Evolutionary conservation across 2,888 invertebrate species (phyloP).

Genomic region (Mesochorus sp.): DNA sequence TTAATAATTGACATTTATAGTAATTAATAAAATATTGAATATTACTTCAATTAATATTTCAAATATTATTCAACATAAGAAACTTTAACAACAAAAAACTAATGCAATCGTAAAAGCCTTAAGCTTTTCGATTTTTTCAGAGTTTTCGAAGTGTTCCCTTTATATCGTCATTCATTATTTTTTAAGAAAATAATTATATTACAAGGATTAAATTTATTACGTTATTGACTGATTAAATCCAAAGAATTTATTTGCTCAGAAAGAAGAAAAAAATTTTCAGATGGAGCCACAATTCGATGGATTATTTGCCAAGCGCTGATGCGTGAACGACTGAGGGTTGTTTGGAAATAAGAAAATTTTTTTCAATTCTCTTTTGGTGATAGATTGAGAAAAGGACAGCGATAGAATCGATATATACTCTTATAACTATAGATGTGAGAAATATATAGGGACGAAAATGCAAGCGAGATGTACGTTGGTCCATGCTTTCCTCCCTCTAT

Average conservation of each 20-base stretch:
- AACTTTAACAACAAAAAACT: too few relatives aligned
- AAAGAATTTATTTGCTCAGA: conserved; percentile 47
- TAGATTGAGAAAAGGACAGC: not conserved
- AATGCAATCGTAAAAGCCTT: too few relatives aligned
- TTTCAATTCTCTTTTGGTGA: conserved; percentile 50
- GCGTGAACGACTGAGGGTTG: conserved; percentile 35
- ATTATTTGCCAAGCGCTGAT: conserved; percentile 50
- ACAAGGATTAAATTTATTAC: too few relatives aligned
- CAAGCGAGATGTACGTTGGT: conserved; percentile 3
- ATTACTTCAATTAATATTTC: too few relatives aligned
- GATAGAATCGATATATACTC: conserved; percentile 18
- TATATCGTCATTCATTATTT: too few relatives aligned
- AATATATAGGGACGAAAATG: not conserved
- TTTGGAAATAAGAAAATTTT: conserved; percentile 60
- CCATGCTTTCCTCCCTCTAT: not conserved
- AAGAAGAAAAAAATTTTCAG: conserved; percentile 37
- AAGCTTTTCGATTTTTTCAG: not conserved
- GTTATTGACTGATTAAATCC: conserved; percentile 48
- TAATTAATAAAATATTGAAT: too few relatives aligned
- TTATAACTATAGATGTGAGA: not conserved
- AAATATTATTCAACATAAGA: too few relatives aligned
- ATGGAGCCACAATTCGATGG: conserved; percentile 3
- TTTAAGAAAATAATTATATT: too few relatives aligned
- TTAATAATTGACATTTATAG: too few relatives aligned
- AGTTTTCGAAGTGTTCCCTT: not conserved